Evolutionary conservation across 2,113 vertebrate species (phyloP).

Genomic region (Pelecanus crispus): DNA sequence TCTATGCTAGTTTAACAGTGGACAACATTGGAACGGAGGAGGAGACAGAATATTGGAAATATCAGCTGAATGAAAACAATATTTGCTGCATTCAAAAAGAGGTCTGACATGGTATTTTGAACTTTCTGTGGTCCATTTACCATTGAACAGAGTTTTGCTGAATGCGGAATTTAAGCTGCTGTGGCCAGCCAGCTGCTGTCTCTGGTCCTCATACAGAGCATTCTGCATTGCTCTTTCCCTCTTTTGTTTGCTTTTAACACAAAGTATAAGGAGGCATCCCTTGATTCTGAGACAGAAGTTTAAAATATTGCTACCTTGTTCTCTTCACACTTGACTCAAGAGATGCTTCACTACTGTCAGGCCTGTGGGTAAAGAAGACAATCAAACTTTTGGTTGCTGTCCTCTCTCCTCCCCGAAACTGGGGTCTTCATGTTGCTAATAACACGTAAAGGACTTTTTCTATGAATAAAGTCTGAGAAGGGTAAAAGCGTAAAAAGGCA

Average conservation of each 20-base stretch:
- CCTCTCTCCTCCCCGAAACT: not conserved
- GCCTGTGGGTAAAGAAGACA: not conserved
- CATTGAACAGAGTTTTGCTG: not conserved
- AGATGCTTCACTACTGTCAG: not conserved
- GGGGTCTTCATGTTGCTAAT: not conserved
- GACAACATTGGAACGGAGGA: not conserved
- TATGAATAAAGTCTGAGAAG: slow-evolving; percentile 29
- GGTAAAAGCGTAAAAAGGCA: not conserved
- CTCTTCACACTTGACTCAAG: not conserved
- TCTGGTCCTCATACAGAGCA: not conserved
- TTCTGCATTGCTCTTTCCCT: not conserved
- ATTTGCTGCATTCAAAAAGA: not conserved
- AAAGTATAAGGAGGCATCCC: not conserved
- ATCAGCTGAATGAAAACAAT: not conserved
- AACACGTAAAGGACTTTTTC: not conserved
- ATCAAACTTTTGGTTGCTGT: not conserved
- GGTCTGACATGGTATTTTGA: not conserved
- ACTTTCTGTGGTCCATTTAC: not conserved
- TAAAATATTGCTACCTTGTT: not conserved
- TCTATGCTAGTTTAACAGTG: not conserved
- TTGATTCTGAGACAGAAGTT: not conserved
- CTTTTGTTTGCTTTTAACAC: not conserved
- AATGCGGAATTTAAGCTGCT: not conserved
- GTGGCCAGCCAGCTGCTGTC: not conserved
- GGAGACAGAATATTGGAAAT: not conserved